phyloP scores from a whole-genome alignment of 2,888 invertebrate genomes.

The Dasysyrphus albostriatus region DNA sequence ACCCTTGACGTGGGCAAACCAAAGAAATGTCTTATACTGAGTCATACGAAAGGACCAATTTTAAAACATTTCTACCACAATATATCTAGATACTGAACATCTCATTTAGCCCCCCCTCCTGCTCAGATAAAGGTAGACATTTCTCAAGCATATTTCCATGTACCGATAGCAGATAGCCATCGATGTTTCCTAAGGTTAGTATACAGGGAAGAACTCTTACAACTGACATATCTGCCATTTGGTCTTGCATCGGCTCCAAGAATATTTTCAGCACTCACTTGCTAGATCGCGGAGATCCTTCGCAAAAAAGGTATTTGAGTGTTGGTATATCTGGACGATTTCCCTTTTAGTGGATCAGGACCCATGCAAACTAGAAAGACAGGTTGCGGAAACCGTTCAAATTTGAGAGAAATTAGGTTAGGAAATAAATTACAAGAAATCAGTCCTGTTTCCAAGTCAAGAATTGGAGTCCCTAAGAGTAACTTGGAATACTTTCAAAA shows the following conservation, averaged over 20 bases:
- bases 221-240: conserved; percentile 49
- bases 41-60: too few relatives aligned
- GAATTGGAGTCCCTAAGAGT: conserved; percentile 1
- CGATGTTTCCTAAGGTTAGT: conserved; percentile 26
- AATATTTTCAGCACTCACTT: conserved; percentile 21
- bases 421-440: conserved; percentile 16
- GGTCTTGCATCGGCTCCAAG: conserved; percentile 36
- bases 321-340: conserved; percentile 42
- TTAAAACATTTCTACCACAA: too few relatives aligned
- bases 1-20: too few relatives aligned
- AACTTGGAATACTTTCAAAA: not conserved
- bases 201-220: conserved; percentile 34
- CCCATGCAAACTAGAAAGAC: not conserved
- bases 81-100: too few relatives aligned
- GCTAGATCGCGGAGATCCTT: conserved; percentile 28
- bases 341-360: not conserved
- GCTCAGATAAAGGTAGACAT: too few relatives aligned
- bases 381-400: conserved; percentile 34
- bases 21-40: too few relatives aligned
- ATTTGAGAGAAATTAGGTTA: not conserved
- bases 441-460: conserved; percentile 5
- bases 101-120: too few relatives aligned
- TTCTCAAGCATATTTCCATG: conserved; percentile 36
- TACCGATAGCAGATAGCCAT: conserved; percentile 31
- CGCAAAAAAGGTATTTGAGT: conserved; percentile 25